Conservation (phyloP, 2,113 vertebrate genomes). For the Malurus alboscapulatus region DNA sequence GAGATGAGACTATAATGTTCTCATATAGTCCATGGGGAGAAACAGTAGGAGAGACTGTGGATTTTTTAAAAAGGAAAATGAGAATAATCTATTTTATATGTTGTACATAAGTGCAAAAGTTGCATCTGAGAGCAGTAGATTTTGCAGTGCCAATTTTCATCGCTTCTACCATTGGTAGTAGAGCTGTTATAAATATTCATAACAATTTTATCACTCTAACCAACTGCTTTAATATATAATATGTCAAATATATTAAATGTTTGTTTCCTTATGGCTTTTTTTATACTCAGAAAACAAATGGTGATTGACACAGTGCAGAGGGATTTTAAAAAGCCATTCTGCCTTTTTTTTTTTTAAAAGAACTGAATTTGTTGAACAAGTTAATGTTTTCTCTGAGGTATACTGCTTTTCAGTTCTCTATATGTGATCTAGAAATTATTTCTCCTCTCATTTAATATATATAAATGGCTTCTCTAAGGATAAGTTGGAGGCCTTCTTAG, state of each 20-base stretch:
- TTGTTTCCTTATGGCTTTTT: constrained; percentile 9
- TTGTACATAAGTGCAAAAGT: neutral
- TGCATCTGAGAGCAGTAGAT: neutral
- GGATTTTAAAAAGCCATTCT: neutral
- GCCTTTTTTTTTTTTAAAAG: neutral
- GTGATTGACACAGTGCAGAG: neutral
- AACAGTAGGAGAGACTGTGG: neutral
- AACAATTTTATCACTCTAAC: constrained; percentile 14
- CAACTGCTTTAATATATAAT: constrained; percentile 24
- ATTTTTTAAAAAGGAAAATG: neutral
- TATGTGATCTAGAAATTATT: neutral
- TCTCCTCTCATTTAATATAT: neutral
- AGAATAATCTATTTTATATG: neutral
- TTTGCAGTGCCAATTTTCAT: constrained; percentile 14
- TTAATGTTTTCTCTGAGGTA: neutral
- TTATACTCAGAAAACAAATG: neutral
- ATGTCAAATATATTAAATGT: constrained; percentile 15
- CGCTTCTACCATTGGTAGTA: neutral
- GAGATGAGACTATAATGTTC: neutral
- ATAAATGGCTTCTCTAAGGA: neutral
- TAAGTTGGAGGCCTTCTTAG: neutral
- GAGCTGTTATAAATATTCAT: constrained; percentile 52
- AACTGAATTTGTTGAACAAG: neutral
- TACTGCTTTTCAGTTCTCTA: neutral
- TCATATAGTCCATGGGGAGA: neutral